Evolutionary conservation across 2,888 invertebrate genomes (phyloP), one percentile per base, ranked within the genome.

Genomic region (Microchrysa polita): DNA sequence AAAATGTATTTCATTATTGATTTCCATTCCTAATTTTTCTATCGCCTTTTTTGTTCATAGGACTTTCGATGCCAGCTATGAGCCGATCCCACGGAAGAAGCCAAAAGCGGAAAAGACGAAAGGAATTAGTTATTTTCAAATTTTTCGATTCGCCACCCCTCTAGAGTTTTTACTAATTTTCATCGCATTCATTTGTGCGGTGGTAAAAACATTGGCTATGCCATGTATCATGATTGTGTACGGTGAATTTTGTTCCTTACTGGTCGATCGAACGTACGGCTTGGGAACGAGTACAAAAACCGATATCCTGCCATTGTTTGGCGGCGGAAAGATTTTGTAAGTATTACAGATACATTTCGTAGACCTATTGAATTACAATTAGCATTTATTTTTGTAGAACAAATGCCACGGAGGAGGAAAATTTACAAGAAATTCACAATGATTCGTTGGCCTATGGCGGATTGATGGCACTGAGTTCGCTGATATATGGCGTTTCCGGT

Each of bases 151-250:
- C 81, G 90, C 90, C 57, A 87, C 85, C 76, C 80, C 84, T 81
- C 84, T 85, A 79, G 91, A 91, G 83, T 80, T 87, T 77, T 72
- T 87, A 16, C 79, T 88, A 23, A 80, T 90, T 4, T 52, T 86
- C 2, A 75, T 87, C 20, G 91, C 88, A 0, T 78, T 89, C 53
- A 65, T 91, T 18, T 83, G 89, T 75, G 88, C 90, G 7, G 80
- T 86, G 0, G 77, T 90, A 42, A 89, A 88, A 80, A 88, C 90
- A 4, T 80, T 89, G 57, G 88, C 88, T 1, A 55, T 90, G 80
- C 92, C 92, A 0, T 81, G 89, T 20, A 88, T 90, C 44, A 88
- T 90, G 34, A 88, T 92, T 77, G 85, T 90, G 10, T 92, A 92
- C 81, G 92, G 91, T 78, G 90, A 91, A 82, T 88, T 92, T 82